These are phyloP conservation scores for Pseudeuparius sepicola DNA, from an alignment of 2,888 invertebrate species.

Conservation along the genomic window DNA sequence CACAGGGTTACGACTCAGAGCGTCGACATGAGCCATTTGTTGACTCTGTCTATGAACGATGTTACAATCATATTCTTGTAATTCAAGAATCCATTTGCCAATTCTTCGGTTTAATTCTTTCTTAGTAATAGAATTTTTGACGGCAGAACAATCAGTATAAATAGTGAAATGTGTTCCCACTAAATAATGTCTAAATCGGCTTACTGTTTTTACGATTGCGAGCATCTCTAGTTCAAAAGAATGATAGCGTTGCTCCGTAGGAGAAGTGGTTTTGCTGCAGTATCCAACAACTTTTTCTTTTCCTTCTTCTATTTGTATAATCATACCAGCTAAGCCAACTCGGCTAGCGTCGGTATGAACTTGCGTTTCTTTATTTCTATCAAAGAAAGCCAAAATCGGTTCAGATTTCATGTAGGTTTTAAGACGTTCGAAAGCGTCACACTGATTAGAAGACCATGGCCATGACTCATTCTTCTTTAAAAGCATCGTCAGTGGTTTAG, in stretches of 20 bases:
- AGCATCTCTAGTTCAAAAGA: no score
- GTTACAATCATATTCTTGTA: no score
- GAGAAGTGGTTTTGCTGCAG: conserved; percentile 29
- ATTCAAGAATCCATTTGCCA: no score
- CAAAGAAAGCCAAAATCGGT: conserved; percentile 15
- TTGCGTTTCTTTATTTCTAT: conserved; percentile 9
- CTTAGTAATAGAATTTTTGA: conserved; percentile 16
- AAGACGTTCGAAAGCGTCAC: conserved; percentile 15
- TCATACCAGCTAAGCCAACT: conserved; percentile 15
- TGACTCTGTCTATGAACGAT: no score
- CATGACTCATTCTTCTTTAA: conserved; percentile 14
- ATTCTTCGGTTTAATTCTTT: no score
- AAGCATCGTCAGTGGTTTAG: conserved; percentile 13
- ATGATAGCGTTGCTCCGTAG: no score
- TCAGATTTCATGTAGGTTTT: conserved; percentile 8
- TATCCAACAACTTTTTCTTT: conserved; percentile 22
- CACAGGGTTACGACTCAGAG: no score
- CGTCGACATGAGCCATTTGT: no score
- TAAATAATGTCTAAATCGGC: conserved; percentile 26
- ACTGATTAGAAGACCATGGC: no score
- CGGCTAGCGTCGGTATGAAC: conserved; percentile 19
- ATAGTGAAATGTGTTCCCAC: conserved; percentile 24
- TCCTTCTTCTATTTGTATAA: conserved; percentile 12
- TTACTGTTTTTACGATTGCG: conserved; percentile 23
- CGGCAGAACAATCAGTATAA: conserved; percentile 26